These are phyloP conservation scores for Oxycera nigricornis DNA, from an alignment of 2,888 invertebrate genomes.

Conservation along the genomic window DNA sequence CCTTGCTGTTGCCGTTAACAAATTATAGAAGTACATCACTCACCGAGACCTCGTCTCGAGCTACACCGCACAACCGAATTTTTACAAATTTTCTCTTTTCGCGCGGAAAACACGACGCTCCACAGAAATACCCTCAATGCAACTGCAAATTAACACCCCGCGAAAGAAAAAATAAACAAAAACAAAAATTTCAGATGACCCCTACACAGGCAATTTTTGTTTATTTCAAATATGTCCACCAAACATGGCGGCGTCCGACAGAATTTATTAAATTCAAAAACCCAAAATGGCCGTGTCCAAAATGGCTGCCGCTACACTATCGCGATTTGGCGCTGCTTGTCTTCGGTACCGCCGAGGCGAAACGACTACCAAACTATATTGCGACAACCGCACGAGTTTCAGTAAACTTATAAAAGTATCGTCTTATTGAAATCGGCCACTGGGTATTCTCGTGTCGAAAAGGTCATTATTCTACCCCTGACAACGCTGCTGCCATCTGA, in stretches of 20 bases:
- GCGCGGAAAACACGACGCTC: not conserved
- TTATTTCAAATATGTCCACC: slow-evolving; percentile 74
- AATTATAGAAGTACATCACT: not conserved
- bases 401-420: too few relatives aligned
- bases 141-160: not conserved
- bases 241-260: slow-evolving; percentile 70
- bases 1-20: not conserved
- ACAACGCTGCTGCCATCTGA: too few relatives aligned
- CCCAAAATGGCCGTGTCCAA: slow-evolving; percentile 70
- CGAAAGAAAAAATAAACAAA: slow-evolving; percentile 10
- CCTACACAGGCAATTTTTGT: slow-evolving; percentile 34
- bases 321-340: not conserved
- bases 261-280: slow-evolving; percentile 51
- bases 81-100: not conserved
- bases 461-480: too few relatives aligned
- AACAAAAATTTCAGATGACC: slow-evolving; percentile 25
- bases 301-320: slow-evolving; percentile 31
- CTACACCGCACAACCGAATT: not conserved
- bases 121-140: not conserved
- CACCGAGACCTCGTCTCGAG: slow-evolving; percentile 7
- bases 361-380: too few relatives aligned
- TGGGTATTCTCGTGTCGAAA: too few relatives aligned
- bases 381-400: too few relatives aligned
- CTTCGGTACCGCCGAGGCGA: too few relatives aligned
- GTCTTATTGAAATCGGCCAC: too few relatives aligned